Evolutionary conservation across 2,113 vertebrate species (phyloP).

Genomic region (Athene cunicularia): DNA sequence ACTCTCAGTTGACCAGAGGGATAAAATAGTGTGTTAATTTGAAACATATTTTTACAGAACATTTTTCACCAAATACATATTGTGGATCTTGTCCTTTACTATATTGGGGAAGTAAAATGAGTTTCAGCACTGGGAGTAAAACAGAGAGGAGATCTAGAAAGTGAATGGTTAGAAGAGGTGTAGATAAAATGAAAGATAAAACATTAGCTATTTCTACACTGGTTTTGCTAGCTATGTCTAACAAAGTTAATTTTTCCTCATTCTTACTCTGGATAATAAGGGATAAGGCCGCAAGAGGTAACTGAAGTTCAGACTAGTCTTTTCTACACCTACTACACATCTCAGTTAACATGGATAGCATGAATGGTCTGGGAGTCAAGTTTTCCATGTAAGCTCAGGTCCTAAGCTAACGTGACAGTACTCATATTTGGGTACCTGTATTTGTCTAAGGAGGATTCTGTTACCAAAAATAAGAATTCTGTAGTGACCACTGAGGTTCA

Average conservation of each 20-base stretch:
- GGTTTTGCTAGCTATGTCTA: not conserved
- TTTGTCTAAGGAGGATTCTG: not conserved
- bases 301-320: not conserved
- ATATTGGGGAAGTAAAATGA: not conserved
- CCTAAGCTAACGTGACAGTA: not conserved
- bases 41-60: not conserved
- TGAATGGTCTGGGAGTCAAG: not conserved
- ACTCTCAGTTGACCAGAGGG: not conserved
- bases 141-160: not conserved
- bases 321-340: fast-evolving
- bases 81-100: not conserved
- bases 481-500: not conserved
- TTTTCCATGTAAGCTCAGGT: not conserved
- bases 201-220: not conserved
- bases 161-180: not conserved
- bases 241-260: not conserved
- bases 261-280: not conserved
- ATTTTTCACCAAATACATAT: not conserved
- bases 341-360: not conserved
- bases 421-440: not conserved
- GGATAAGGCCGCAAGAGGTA: not conserved
- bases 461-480: not conserved
- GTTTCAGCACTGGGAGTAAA: not conserved
- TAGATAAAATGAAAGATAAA: not conserved
- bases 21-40: not conserved